Conservation (phyloP, 2,888 invertebrate genomes). For the Tanypteryx hageni region DNA sequence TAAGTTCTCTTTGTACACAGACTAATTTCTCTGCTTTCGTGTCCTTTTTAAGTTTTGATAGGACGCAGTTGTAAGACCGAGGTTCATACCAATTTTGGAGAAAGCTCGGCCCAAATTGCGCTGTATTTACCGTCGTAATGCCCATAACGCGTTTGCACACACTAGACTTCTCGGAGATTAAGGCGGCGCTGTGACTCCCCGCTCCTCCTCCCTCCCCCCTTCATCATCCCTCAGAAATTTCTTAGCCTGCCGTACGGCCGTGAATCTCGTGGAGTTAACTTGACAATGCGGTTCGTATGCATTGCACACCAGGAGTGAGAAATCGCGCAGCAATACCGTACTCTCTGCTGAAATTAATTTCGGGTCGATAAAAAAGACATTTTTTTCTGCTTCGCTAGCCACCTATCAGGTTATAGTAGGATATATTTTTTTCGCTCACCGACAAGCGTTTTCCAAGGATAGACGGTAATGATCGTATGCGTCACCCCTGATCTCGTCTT, state of each 20-base stretch:
- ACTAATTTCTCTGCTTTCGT: no score
- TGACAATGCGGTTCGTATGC: background rate
- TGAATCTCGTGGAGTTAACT: background rate
- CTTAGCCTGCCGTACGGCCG: background rate
- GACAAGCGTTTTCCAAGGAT: no score
- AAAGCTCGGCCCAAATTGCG: background rate
- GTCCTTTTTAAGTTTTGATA: no score
- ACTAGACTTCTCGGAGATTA: constrained; percentile 2
- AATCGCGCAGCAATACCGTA: background rate
- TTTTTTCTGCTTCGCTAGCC: background rate
- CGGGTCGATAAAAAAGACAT: background rate
- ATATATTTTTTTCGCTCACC: no score
- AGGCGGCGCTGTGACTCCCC: background rate
- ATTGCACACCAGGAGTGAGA: background rate
- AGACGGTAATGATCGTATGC: no score
- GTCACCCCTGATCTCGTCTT: no score
- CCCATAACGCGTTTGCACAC: background rate
- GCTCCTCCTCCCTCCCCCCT: no score
- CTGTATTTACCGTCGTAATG: constrained; percentile 16
- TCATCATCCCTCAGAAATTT: background rate
- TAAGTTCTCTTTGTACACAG: no score
- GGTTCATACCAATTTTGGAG: background rate
- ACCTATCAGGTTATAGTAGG: no score
- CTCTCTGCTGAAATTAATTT: background rate
- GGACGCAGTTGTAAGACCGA: background rate